These are phyloP conservation scores for Trachelus stipa DNA, from an alignment of 2,888 invertebrate species.

Conservation along the genomic window DNA sequence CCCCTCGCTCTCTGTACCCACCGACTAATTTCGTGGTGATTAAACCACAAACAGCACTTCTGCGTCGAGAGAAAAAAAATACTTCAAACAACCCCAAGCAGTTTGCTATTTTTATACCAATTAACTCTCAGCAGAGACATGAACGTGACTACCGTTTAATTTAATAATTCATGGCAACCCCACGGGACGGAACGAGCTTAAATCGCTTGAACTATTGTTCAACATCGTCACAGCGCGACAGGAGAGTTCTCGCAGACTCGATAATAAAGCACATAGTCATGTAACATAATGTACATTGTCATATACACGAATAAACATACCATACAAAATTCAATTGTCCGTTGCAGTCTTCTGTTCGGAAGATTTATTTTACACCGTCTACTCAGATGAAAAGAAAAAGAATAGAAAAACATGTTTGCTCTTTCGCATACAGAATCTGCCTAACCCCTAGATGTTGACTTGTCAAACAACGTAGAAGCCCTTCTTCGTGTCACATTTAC, in stretches of 20 bases:
- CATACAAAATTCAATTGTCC: background rate
- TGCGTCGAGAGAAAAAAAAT: background rate
- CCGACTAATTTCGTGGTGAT: slow-evolving; percentile 24
- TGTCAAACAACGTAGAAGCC: background rate
- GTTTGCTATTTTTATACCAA: background rate
- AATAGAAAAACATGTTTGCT: background rate
- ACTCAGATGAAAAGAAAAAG: background rate
- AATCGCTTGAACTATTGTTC: background rate
- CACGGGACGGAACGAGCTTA: background rate
- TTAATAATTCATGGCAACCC: background rate
- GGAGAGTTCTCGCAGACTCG: background rate
- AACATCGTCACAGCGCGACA: background rate
- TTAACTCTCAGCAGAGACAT: background rate
- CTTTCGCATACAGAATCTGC: background rate
- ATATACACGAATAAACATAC: background rate
- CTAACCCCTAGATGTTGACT: background rate
- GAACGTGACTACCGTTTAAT: background rate
- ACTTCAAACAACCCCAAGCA: background rate
- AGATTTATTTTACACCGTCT: background rate
- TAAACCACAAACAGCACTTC: background rate
- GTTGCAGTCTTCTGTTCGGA: background rate
- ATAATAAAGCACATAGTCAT: background rate
- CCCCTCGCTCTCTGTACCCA: slow-evolving; percentile 14
- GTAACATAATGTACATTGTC: background rate
- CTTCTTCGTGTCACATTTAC: background rate